phyloP scores from a whole-genome alignment of 1,140 invertebrate genomes.

The Andrena cerasifolii region DNA sequence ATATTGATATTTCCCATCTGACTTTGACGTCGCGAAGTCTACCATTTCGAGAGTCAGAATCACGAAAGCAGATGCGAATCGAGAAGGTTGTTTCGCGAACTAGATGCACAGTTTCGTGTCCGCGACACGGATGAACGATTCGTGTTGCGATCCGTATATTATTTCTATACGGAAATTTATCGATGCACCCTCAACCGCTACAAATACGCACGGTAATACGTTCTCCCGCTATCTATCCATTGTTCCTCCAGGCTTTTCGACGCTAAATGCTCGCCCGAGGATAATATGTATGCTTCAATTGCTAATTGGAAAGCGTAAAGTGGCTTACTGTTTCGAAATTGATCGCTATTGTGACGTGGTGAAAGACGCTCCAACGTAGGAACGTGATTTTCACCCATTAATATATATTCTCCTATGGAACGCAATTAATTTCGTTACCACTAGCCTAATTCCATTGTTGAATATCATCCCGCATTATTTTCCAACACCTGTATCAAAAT shows the following conservation, averaged over 20 bases:
- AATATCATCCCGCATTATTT: too few species aligned
- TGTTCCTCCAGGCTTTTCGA: not conserved
- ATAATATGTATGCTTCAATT: conserved; percentile 9
- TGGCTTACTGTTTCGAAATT: not conserved
- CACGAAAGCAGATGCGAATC: too few species aligned
- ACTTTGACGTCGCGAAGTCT: too few species aligned
- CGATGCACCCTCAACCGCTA: not conserved
- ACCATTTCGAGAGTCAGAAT: too few species aligned
- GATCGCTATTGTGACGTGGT: not conserved
- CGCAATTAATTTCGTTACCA: too few species aligned
- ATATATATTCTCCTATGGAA: too few species aligned
- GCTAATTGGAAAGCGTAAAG: conserved; percentile 13
- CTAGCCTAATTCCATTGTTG: too few species aligned
- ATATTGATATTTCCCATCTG: too few species aligned
- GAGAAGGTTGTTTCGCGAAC: too few species aligned
- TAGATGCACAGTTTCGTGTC: not conserved
- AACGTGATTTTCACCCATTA: not conserved
- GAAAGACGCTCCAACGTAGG: not conserved
- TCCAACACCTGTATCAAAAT: too few species aligned
- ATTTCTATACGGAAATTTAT: not conserved
- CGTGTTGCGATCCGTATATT: not conserved
- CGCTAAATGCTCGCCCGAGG: conserved; percentile 3
- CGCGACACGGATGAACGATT: not conserved
- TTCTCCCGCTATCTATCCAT: not conserved
- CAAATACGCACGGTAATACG: not conserved